Base-by-base conservation (phyloP, 1,140 invertebrate species). In the Ctenoplectra terminalis region DNA sequence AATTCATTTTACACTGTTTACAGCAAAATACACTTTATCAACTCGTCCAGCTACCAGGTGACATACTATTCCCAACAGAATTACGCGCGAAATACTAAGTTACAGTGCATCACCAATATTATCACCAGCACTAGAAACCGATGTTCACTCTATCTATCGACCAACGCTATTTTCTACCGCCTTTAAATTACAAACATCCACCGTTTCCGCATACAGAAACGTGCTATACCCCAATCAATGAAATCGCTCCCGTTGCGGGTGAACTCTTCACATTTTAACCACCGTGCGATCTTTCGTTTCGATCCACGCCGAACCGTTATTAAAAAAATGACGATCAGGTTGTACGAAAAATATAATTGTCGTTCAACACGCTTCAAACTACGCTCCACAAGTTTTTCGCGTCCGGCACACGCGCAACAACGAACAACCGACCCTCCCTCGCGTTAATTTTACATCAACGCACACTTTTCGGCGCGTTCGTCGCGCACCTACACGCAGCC, bases 401-500 rank as follows among this genome's bases (percentile, higher is more conserved):
- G 1, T 20, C 23, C 13, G 15, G 15, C 37, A 58, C 58, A 46
- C 48, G 13, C 29, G 31, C 40, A 52, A 69, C 83, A 67, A 46
- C 64, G 66, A 79, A 46, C 82, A 56, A 76, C 69, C 54, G 60
- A 70, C 75, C 67, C 58, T 70, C 56, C 58, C 31, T 37, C 43
- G 64, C 83, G 81, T 82, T 86, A 80, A 74, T 81, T 80, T 74
- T 75, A 58, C 77, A 73, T 58, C 69, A 54, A 73, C 72, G 71
- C 67, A 82, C 48, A 85, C 69, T 86, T 82, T 85, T 85, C 84
- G 79, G 66, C 82, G 67, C 63, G 60, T 61, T 80, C 54, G 82
- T 23, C 70, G 50, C 50, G 58, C 67, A 81, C 79, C 20, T 54
- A 74, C 75, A 80, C 77, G 54, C 58, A 80, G 58, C 71, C 63